These are phyloP conservation scores for Coreius guichenoti DNA, from an alignment of 2,797 vertebrate species.

Conservation along the genomic window DNA sequence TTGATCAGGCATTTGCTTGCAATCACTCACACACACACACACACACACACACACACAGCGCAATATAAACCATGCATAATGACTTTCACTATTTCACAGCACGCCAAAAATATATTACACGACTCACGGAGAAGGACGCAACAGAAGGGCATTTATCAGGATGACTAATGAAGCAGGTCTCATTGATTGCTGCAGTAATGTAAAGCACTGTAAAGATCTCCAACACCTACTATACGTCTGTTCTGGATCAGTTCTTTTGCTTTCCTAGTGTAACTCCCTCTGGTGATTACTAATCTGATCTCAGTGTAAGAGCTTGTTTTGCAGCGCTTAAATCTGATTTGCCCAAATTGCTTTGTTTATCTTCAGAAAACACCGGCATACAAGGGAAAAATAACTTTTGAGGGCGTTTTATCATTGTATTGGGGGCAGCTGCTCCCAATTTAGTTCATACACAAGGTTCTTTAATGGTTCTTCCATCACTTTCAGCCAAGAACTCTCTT, in stretches of 20 bases:
- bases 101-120: conserved; percentile 22
- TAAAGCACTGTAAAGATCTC: conserved; percentile 43
- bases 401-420: neutral
- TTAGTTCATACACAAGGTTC: neutral
- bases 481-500: neutral
- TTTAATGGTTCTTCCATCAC: neutral
- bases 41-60: conserved; percentile 9
- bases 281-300: conserved; percentile 41
- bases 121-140: conserved; percentile 19
- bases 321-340: conserved; percentile 41
- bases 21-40: conserved; percentile 9
- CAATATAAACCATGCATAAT: conserved; percentile 37
- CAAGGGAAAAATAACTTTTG: conserved; percentile 9
- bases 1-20: conserved; percentile 65
- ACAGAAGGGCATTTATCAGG: conserved; percentile 49
- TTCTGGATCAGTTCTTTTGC: conserved; percentile 36
- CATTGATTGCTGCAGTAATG: conserved; percentile 51
- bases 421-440: neutral
- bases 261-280: conserved; percentile 32
- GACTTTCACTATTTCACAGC: conserved; percentile 25
- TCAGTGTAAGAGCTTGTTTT: conserved; percentile 42
- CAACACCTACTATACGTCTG: conserved; percentile 23
- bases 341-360: conserved; percentile 38
- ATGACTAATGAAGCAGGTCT: conserved; percentile 51
- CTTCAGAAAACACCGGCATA: conserved; percentile 13